phyloP scores from a whole-genome alignment of 2,888 invertebrate species.

The Plebejus anna region DNA sequence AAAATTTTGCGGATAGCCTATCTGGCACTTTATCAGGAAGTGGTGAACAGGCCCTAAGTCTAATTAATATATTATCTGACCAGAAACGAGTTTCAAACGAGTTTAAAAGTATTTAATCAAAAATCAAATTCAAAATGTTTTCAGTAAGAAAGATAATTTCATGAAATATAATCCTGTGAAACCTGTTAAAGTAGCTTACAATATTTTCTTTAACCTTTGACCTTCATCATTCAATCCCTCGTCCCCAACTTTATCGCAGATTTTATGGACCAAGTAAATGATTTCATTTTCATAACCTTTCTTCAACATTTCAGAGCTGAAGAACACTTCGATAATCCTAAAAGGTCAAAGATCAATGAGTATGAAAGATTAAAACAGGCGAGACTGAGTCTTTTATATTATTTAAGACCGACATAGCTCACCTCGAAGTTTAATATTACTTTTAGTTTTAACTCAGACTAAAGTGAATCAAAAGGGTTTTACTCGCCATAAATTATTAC shows the following conservation, averaged over 20 bases:
- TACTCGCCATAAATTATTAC: not conserved
- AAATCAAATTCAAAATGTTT: too few relatives aligned
- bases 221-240: slow-evolving; percentile 1
- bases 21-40: too few relatives aligned
- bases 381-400: not conserved
- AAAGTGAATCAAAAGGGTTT: too few relatives aligned
- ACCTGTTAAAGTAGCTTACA: too few relatives aligned
- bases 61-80: too few relatives aligned
- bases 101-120: not conserved
- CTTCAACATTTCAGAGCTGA: not conserved
- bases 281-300: slow-evolving; percentile 1
- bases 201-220: not conserved
- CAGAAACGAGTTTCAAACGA: not conserved
- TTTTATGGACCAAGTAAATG: slow-evolving; percentile 4
- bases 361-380: not conserved
- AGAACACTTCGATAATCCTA: slow-evolving; percentile 6
- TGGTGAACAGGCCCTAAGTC: too few relatives aligned
- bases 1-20: too few relatives aligned
- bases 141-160: not conserved
- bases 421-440: not conserved
- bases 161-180: not conserved
- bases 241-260: slow-evolving; percentile 12
- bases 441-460: too few relatives aligned
- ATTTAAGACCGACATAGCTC: not conserved
- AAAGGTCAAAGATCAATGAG: slow-evolving; percentile 18